Evolutionary conservation across 2,888 invertebrate species (phyloP).

Genomic region (Drosophila prostipennis): DNA sequence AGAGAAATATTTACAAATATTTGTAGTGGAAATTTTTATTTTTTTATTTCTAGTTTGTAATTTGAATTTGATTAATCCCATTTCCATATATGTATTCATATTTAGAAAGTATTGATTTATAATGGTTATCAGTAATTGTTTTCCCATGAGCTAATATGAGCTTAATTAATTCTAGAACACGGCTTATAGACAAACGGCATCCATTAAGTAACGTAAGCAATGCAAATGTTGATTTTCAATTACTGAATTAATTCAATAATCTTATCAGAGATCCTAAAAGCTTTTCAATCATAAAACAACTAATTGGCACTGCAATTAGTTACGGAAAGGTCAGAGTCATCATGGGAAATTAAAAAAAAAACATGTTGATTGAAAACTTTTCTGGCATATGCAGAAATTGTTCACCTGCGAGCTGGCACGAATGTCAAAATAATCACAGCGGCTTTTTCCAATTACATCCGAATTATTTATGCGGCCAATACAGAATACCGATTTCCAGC

Average conservation of each 20-base stretch:
- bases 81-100: neutral
- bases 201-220: slow-evolving; percentile 13
- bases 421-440: slow-evolving; percentile 29
- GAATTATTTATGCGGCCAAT: slow-evolving; percentile 62
- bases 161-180: slow-evolving; percentile 1
- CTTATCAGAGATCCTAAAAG: slow-evolving; percentile 30
- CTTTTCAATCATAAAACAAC: slow-evolving; percentile 11
- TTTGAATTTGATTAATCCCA: too few relatives aligned
- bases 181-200: slow-evolving; percentile 1
- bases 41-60: too few relatives aligned
- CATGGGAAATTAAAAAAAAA: slow-evolving; percentile 19
- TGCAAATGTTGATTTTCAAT: slow-evolving; percentile 20
- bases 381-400: slow-evolving; percentile 10
- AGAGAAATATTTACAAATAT: too few relatives aligned
- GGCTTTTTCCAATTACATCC: slow-evolving; percentile 47
- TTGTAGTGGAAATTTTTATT: too few relatives aligned
- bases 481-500: slow-evolving; percentile 48
- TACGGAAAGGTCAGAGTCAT: slow-evolving; percentile 23
- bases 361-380: slow-evolving; percentile 31
- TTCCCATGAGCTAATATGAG: neutral
- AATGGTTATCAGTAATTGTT: neutral
- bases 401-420: slow-evolving; percentile 23
- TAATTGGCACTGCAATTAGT: slow-evolving; percentile 18
- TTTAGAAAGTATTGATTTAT: neutral
- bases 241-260: slow-evolving; percentile 23